These are phyloP conservation scores for Nycticorax nycticorax DNA, from an alignment of 2,113 vertebrate species.

Conservation along the genomic window DNA sequence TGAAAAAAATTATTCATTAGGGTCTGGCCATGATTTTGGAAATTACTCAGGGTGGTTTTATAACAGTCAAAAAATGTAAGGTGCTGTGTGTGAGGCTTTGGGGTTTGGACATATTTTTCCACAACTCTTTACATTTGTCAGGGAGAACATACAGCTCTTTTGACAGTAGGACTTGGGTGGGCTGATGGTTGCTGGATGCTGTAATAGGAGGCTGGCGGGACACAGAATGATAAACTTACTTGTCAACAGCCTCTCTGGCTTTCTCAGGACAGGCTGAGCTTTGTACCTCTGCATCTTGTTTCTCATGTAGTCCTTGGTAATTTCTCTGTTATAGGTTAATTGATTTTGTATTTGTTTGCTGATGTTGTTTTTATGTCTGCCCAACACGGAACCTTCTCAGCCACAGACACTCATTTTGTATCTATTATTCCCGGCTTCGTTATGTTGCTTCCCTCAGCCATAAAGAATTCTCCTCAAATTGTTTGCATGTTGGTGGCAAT, in stretches of 20 bases:
- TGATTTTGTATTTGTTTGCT: conserved; percentile 14
- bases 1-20: conserved; percentile 25
- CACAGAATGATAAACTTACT: conserved; percentile 52
- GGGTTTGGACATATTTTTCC: conserved; percentile 42
- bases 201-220: conserved; percentile 39
- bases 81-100: conserved; percentile 41
- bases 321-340: not conserved
- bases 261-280: conserved; percentile 21
- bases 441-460: not conserved
- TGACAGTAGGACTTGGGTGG: conserved; percentile 57
- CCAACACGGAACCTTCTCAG: not conserved
- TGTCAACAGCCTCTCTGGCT: conserved; percentile 52
- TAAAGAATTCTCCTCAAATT: conserved; percentile 7
- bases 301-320: not conserved
- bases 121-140: conserved; percentile 10
- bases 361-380: not conserved
- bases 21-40: conserved; percentile 44
- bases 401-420: not conserved
- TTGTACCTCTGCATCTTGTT: conserved; percentile 27
- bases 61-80: conserved; percentile 16
- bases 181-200: conserved; percentile 40
- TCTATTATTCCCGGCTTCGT: not conserved
- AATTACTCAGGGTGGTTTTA: conserved; percentile 35
- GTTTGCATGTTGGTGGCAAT: not conserved
- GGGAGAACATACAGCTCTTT: conserved; percentile 19